Conservation (phyloP, 2,113 vertebrate genomes). For the Verasper variegatus region DNA sequence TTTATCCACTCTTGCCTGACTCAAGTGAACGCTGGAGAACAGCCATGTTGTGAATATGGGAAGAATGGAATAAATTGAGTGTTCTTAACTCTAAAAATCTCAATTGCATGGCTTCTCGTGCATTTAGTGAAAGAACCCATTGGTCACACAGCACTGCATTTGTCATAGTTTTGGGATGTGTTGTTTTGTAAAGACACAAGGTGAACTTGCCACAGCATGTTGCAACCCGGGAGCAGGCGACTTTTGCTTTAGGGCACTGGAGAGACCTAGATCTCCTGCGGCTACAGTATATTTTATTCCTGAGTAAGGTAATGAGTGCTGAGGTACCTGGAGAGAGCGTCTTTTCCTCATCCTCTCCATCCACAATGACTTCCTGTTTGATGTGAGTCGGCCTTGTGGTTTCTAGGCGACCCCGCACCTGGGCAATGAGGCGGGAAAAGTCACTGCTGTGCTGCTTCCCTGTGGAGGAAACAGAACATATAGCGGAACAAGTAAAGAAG, state of each 20-base stretch:
- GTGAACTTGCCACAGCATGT: conserved; percentile 19
- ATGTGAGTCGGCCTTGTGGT: conserved; percentile 54
- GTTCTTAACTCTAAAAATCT: background rate
- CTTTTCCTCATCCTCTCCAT: conserved; percentile 24
- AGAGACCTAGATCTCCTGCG: background rate
- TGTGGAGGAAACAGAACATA: conserved; percentile 67
- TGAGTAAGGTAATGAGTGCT: background rate
- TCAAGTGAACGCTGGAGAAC: too few species aligned
- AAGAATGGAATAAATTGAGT: background rate
- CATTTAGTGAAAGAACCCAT: too few species aligned
- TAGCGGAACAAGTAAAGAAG: background rate
- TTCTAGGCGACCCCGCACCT: conserved; percentile 85
- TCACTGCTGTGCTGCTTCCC: conserved; percentile 89
- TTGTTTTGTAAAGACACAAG: conserved; percentile 5
- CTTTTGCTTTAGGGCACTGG: background rate
- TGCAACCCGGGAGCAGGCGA: background rate
- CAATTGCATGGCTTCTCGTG: too few species aligned
- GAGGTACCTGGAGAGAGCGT: conserved; percentile 61
- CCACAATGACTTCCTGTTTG: conserved; percentile 58
- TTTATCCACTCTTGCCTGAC: background rate
- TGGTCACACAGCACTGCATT: too few species aligned
- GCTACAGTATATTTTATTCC: background rate
- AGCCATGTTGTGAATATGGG: background rate
- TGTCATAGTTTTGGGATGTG: background rate
- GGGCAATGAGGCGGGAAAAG: conserved; percentile 88